Evolutionary conservation across 2,113 vertebrate genomes (phyloP).

Genomic region (Thryonomys swinderianus): DNA sequence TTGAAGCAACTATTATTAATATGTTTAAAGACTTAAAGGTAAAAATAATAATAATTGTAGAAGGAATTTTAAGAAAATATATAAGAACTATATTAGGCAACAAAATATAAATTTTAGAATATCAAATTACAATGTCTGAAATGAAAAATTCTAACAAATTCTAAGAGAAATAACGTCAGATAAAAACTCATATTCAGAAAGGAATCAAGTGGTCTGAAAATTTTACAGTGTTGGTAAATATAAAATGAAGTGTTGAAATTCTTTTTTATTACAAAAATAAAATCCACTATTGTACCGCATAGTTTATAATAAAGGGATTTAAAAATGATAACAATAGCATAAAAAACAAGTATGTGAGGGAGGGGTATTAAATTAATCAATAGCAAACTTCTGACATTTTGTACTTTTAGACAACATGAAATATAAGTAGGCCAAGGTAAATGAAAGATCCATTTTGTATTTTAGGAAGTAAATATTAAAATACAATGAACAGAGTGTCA

Average conservation of each 20-base stretch:
- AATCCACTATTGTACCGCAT: neutral
- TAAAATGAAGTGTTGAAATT: neutral
- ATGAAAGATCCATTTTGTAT: neutral
- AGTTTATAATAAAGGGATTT: neutral
- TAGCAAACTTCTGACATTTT: neutral
- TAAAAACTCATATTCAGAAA: neutral
- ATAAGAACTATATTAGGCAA: neutral
- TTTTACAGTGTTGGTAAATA: neutral
- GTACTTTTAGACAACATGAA: neutral
- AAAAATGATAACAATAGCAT: neutral
- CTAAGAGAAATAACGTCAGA: neutral
- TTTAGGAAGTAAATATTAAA: neutral
- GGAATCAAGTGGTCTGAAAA: neutral
- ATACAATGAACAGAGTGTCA: neutral
- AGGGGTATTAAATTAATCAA: neutral
- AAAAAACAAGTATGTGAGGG: neutral
- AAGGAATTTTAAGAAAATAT: constrained; percentile 2
- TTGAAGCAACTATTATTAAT: neutral
- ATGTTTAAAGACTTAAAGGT: neutral
- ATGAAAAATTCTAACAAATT: neutral
- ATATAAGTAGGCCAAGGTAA: constrained; percentile 12
- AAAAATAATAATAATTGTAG: constrained; percentile 3
- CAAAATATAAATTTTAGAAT: neutral
- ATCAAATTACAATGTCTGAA: neutral
- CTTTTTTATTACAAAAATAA: constrained; percentile 11